Evolutionary conservation across 2,113 vertebrate genomes (phyloP), one percentile per base, ranked within the genome.

Genomic region (Pavo muticus): DNA sequence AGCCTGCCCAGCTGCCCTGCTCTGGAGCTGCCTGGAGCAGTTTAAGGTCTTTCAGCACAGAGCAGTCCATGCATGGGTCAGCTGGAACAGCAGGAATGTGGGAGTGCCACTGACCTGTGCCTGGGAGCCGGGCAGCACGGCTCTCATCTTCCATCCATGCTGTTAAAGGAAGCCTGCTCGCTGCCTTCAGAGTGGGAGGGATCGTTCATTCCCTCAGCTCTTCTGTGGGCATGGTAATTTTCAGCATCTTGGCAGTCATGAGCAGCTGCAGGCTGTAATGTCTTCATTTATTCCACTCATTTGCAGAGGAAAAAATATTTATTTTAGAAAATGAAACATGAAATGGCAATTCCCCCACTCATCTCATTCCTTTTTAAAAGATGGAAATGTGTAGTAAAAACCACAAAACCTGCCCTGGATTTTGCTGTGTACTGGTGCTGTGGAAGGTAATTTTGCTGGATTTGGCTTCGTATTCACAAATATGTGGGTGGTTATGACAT

Each of bases 311-410:
- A 84, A 19, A 65, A 45, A 4, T 21, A 39, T 0, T 68, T 60
- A 47, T 47, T 90, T 82, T n/a, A 48, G 37, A 84, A 77, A 37
- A 45, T 0, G 5, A 65, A 71, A 37, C n/a, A 11, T 63, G 47
- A 47, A 87, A 5, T 39, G 45, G 12, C 45, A 35, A 10, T 14
- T 30, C 30, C 8, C 13, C 11, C 0, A 0, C 70, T 44, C 17
- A 37, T 9, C 44, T 60, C 10, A 40, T 5, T 30, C 21, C 15
- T 21, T 45, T 39, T 54, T 14, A 37, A 32, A 59, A 48, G 40
- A 15, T 68, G 30, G 27, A 59, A 54, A 8, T 29, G 19, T 6
- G 20, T 2, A 17, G 13, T 23, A 57, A 65, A 73, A 65, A 61
- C 32, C 9, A 27, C 10, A n/a, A 18, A 45, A 57, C 12, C 30